phyloP scores from a whole-genome alignment of 2,888 invertebrate genomes.

The Drosophila percnosoma region DNA sequence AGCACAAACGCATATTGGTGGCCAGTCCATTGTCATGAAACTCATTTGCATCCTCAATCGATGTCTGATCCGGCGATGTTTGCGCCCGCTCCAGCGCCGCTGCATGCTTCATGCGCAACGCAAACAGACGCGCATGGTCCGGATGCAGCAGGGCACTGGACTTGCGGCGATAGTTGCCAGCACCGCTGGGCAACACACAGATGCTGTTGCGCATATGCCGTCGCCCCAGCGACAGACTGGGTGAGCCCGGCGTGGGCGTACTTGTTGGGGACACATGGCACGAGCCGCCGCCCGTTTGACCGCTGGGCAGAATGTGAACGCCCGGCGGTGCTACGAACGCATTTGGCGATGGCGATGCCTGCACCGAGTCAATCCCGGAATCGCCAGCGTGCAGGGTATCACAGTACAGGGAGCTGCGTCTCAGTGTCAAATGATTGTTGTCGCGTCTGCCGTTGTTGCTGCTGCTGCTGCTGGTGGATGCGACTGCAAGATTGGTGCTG shows the following conservation, averaged over 20 bases:
- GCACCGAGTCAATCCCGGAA: constrained; percentile 90
- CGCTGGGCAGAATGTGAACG: constrained; percentile 61
- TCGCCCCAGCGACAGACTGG: constrained; percentile 82
- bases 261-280: constrained; percentile 83
- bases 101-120: constrained; percentile 84
- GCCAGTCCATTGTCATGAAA: constrained; percentile 84
- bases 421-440: constrained; percentile 66
- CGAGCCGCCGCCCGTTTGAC: constrained; percentile 79
- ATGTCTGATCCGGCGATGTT: constrained; percentile 84
- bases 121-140: constrained; percentile 89
- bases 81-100: constrained; percentile 82
- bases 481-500: constrained; percentile 48
- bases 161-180: constrained; percentile 85
- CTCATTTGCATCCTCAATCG: constrained; percentile 85
- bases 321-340: constrained; percentile 84
- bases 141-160: constrained; percentile 88
- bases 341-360: constrained; percentile 87
- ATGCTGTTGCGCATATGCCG: constrained; percentile 76
- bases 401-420: constrained; percentile 84
- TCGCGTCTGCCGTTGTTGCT: constrained; percentile 52
- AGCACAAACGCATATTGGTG: constrained; percentile 83
- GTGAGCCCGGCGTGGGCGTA: constrained; percentile 84
- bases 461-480: constrained; percentile 58
- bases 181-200: constrained; percentile 64
- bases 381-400: constrained; percentile 87